Evolutionary conservation across 2,888 invertebrate species (phyloP), one percentile per base, ranked within the genome.

Genomic region (Nomada ferruginata): DNA sequence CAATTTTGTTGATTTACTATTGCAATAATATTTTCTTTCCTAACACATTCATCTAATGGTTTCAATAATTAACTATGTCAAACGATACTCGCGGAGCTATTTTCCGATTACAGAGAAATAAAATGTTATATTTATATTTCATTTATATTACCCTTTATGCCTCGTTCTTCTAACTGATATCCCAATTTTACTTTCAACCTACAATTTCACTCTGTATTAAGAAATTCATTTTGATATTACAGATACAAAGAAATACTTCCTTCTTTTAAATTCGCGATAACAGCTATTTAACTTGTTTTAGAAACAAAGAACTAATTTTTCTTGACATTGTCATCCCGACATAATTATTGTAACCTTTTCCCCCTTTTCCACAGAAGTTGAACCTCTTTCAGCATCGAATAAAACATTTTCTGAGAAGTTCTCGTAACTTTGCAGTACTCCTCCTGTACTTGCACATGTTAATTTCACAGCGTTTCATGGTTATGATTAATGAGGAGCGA

Each of bases 1-100:
- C 69, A 71, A 36, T 64, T 60, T 9, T 36, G 74, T 79, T 76
- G 77, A 86, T 87, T 85, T 79, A 87, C 78, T 71, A 79, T 73
- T 60, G 61, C 65, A 75, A 79, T 77, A 76, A 85, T 83, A 85
- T 85, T 81, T 83, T 78, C 84, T 70, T 83, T 82, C 59, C 73
- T 42, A 82, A 68, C 76, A 75, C 61, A 52, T 70, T 69, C 65
- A 50, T 82, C 70, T 60, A 76, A 79, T 79, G 42, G 79, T 57
- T 77, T 74, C 29, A 77, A 68, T 57, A 57, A 68, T 59, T 52
- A 26, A 36, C 13, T 2, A 20, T 47, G 65, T 77, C 69, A 61
- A 77, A 42, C 20, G 20, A 50, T 44, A 55, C 15, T 60, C 69
- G 36, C 57, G n/a, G 23, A 20, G 36, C 44, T 23, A 29, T 23